Base-by-base conservation (phyloP, 2,113 vertebrate genomes). In the Solea solea region DNA sequence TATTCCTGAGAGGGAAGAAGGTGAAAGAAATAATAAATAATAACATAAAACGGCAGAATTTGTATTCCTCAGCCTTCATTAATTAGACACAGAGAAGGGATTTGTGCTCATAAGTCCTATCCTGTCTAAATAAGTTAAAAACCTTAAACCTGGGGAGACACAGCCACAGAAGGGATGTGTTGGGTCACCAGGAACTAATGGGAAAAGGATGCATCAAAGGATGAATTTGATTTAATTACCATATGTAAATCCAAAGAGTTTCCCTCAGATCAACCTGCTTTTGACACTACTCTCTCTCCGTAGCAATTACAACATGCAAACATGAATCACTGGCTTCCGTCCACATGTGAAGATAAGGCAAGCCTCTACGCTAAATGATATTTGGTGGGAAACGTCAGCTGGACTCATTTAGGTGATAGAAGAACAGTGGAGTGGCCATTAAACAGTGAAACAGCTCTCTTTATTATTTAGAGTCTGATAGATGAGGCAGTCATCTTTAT, bases 341-440 rank as follows among this genome's bases (percentile, higher is more conserved):
- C 56, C 51, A 54, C 58, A 55, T 40, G 63, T 49, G 54, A 65
- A 74, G 75, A 85, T 83, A 82, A 80, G 75, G 51, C 14, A 3
- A 69, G 59, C 10, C 66, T 64, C 50, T 48, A 62, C 46, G 39
- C 57, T 73, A 66, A 86, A 88, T 74, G 63, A 73, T 77, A 86
- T 74, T 82, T 67, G 79, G 74, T 60, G 79, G 54, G 51, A 79
- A 86, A 87, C 84, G 85, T 89, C 84, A 76, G 63, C 60, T 48
- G 60, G 63, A 72, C 72, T 90, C 82, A 82, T 91, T 86, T 88
- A 73, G 74, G 83, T 83, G 83, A 89, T 74, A 56, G 82, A 88
- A 72, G 61, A 75, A 51, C 60, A 49, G 67, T 80, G 69, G 68
- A 86, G 78, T 73, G 76, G 76, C 83, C 81, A 85, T 91, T 85